These are phyloP conservation scores for Pheosia gnoma DNA, from an alignment of 2,888 invertebrate species.

Conservation along the genomic window DNA sequence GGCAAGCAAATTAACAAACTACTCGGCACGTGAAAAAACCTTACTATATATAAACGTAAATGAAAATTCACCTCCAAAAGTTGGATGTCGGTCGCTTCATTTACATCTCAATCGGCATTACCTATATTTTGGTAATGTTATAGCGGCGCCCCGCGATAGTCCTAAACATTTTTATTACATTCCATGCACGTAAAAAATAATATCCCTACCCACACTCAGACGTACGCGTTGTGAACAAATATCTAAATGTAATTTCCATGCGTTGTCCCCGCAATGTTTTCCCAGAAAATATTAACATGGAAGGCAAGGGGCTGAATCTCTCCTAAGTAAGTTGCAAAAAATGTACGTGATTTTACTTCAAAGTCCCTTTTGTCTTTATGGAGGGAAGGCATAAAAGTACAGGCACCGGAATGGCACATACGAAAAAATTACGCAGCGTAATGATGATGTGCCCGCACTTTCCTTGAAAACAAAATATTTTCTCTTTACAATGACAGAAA, in stretches of 20 bases:
- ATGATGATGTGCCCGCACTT: conserved; percentile 82
- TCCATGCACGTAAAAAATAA: conserved; percentile 83
- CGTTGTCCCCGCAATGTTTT: conserved; percentile 84
- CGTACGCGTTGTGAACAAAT: conserved; percentile 81
- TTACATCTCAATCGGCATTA: conserved; percentile 79
- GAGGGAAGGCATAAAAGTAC: conserved; percentile 82
- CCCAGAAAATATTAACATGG: conserved; percentile 84
- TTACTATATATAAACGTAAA: conserved; percentile 57
- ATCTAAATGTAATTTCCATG: conserved; percentile 85
- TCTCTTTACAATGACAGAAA: conserved; percentile 77
- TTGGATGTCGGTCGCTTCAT: conserved; percentile 70
- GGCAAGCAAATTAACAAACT: conserved; percentile 37
- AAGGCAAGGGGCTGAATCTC: conserved; percentile 82
- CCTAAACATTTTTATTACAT: conserved; percentile 82
- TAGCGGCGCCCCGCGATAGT: conserved; percentile 49
- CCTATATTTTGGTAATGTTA: conserved; percentile 57
- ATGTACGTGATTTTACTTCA: conserved; percentile 85
- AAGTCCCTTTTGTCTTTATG: conserved; percentile 84
- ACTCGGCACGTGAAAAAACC: conserved; percentile 40
- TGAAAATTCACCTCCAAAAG: conserved; percentile 53
- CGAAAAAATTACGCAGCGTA: conserved; percentile 82
- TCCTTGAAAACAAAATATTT: conserved; percentile 79
- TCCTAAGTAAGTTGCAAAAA: conserved; percentile 85
- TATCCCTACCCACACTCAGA: conserved; percentile 79
- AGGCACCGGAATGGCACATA: conserved; percentile 80